Evolutionary conservation across 2,797 vertebrate species (phyloP), one percentile per base, ranked within the genome.

Genomic region (Apogon hyalosoma): DNA sequence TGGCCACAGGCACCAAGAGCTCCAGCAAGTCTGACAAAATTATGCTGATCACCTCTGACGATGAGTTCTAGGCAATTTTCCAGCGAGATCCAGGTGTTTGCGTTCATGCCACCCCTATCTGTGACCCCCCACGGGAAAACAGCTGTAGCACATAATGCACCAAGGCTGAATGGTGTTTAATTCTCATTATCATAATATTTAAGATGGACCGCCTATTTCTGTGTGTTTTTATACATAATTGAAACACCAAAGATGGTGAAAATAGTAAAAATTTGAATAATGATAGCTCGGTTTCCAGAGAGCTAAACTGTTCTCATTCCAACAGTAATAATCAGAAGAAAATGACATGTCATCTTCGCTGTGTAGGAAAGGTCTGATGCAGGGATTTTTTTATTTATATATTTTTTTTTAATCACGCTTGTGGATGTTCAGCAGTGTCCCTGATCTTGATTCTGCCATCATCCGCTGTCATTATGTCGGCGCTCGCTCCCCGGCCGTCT

Each of bases 1-100:
- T 51, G 11, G 61, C 50, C n/a, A 56, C 82, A 0, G 46, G 80
- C 76, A 64, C 43, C 71, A 95, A 87, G 77, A 94, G 78, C 84
- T 88, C 88, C 59, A 92, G 86, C 74, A 96, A 94, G 72, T 89
- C 96, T 2, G 98, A 99, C 88, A 99, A 99, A 82, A 92, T 95
- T 72, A 95, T 96, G 94, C 87, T 99, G 71, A 98, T 99, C 63
- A 87, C 93, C 45, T 95, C 94, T 0, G 98, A 98, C 0, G 96
- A 98, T 9, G 97, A 99, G 45, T 92, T 95, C 33, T 99, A 97
- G 91, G 66, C 46, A 5, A 49, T 36, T 49, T 58, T 45, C 73
- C 64, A 72, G 47, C 59, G 39, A 24, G 28, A 81, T 64, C 56
- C 67, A 80, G 69, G 73, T 81, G 83, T 84, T 75, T 58, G 63